phyloP scores from a whole-genome alignment of 2,113 vertebrate genomes.

The Sorex fumeus region DNA sequence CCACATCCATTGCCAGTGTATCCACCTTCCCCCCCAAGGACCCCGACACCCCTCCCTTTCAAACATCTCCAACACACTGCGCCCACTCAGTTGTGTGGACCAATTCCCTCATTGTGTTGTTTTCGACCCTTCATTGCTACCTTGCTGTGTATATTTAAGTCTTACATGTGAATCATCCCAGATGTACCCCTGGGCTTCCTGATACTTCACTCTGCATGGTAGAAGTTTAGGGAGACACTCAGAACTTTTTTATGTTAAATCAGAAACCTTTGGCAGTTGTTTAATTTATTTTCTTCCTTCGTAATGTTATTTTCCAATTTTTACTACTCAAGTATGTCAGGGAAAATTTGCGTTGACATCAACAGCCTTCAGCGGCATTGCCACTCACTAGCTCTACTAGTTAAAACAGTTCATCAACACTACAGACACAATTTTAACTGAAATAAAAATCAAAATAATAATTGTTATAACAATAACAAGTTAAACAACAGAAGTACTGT shows the following conservation, averaged over 20 bases:
- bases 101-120: too few relatives aligned
- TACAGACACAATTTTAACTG: background rate
- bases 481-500: background rate
- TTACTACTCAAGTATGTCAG: background rate
- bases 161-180: too few relatives aligned
- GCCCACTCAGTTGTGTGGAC: too few relatives aligned
- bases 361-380: background rate
- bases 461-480: background rate
- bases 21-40: too few relatives aligned
- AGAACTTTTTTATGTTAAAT: background rate
- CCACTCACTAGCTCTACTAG: background rate
- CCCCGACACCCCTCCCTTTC: too few relatives aligned
- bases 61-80: too few relatives aligned
- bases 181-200: too few relatives aligned
- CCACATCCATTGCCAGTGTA: too few relatives aligned
- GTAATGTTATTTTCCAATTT: background rate
- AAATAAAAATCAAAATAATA: background rate
- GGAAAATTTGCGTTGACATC: background rate
- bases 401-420: background rate
- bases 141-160: too few relatives aligned
- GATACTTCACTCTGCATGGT: too few relatives aligned
- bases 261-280: background rate
- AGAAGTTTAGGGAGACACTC: background rate
- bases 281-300: background rate
- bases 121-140: too few relatives aligned